Evolutionary conservation across 1,140 invertebrate genomes (phyloP).

Genomic region (Anastrepha ludens): DNA sequence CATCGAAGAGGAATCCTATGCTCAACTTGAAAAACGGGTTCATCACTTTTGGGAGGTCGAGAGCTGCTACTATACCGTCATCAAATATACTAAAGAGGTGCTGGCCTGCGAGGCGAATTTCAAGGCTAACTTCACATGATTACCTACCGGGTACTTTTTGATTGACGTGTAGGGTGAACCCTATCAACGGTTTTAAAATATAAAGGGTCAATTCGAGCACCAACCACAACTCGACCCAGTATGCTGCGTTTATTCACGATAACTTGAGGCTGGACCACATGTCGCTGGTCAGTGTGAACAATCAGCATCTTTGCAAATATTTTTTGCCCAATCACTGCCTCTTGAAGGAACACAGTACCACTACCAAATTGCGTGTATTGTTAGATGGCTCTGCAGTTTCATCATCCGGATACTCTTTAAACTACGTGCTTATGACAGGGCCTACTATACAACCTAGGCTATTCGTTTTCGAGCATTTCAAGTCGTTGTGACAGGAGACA

Average conservation of each 20-base stretch:
- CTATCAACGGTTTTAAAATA: background rate
- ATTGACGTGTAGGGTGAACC: background rate
- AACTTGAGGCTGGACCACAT: background rate
- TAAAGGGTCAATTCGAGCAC: background rate
- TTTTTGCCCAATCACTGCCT: background rate
- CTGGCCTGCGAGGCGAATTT: background rate
- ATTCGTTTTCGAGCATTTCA: background rate
- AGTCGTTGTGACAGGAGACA: background rate
- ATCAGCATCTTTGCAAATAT: background rate
- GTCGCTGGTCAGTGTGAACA: background rate
- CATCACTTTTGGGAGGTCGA: background rate
- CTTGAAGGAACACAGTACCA: background rate
- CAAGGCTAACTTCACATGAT: background rate
- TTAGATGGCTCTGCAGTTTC: background rate
- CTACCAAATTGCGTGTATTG: background rate
- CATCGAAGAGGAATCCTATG: background rate
- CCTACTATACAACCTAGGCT: slow-evolving; percentile 2
- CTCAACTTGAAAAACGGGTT: background rate
- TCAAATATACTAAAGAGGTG: background rate
- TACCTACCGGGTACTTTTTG: background rate
- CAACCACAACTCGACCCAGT: background rate
- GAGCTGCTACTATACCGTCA: background rate
- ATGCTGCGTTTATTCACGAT: background rate
- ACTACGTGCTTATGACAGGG: background rate
- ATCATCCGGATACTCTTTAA: background rate